phyloP scores from a whole-genome alignment of 2,888 invertebrate species.

The Pyrocoelia pectoralis region DNA sequence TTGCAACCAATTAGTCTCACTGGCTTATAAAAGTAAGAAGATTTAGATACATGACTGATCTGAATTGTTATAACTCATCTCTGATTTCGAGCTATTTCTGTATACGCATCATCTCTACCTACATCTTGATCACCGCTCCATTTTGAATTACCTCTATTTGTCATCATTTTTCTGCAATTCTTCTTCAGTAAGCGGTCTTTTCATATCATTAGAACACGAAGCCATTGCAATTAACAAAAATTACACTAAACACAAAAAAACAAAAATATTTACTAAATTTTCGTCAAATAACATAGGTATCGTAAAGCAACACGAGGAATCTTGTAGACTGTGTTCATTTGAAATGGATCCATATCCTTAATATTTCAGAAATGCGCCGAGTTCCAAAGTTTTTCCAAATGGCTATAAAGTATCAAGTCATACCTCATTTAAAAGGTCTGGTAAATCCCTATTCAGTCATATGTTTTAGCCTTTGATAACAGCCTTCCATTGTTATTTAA shows the following conservation, averaged over 20 bases:
- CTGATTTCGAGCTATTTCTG: not conserved
- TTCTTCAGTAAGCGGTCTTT: not conserved
- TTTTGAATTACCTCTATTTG: too few relatives aligned
- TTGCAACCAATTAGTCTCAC: too few relatives aligned
- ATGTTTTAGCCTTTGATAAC: too few relatives aligned
- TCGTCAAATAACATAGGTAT: not conserved
- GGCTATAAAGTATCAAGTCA: too few relatives aligned
- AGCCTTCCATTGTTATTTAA: too few relatives aligned
- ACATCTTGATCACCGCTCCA: not conserved
- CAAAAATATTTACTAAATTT: not conserved
- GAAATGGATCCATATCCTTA: too few relatives aligned
- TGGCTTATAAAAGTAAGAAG: conserved; percentile 1
- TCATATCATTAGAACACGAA: not conserved
- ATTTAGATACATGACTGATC: not conserved
- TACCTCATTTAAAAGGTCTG: too few relatives aligned
- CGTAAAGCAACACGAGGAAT: not conserved
- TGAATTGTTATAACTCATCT: not conserved
- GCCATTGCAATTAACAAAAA: not conserved
- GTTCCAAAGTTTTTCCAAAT: too few relatives aligned
- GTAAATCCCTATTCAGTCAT: too few relatives aligned
- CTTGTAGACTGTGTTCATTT: too few relatives aligned
- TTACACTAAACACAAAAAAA: not conserved
- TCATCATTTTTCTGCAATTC: not conserved
- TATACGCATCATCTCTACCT: too few relatives aligned
- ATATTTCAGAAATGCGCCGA: too few relatives aligned